Evolutionary conservation across 2,797 vertebrate species (phyloP).

Genomic region (Leucoraja ocellata): DNA sequence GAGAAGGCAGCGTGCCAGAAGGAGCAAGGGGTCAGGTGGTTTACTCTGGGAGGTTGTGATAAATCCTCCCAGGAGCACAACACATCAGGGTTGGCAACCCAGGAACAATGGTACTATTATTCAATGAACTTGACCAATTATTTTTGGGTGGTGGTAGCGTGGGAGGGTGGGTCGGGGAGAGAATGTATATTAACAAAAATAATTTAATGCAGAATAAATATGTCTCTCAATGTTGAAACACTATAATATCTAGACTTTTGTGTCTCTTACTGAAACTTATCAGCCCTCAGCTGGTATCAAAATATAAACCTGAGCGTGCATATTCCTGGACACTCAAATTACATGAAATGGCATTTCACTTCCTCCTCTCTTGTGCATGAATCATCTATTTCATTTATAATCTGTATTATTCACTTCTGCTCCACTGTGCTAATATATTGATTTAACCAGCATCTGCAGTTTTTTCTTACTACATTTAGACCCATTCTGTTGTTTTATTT

Average conservation of each 20-base stretch:
- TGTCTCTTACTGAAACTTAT: neutral
- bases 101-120: neutral
- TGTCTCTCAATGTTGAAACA: neutral
- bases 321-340: neutral
- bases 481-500: too few species aligned
- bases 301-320: neutral
- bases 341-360: neutral
- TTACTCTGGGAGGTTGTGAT: neutral
- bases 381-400: neutral
- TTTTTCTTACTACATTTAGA: too few species aligned
- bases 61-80: neutral
- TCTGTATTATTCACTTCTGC: neutral
- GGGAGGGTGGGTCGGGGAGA: neutral
- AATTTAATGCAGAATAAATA: constrained; percentile 34
- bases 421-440: neutral
- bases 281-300: neutral
- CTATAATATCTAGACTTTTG: neutral
- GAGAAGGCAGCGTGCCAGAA: neutral
- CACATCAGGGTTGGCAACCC: neutral
- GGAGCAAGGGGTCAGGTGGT: too few species aligned
- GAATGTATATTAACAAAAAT: constrained; percentile 31
- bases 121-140: constrained; percentile 1
- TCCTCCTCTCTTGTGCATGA: neutral
- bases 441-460: too few species aligned
- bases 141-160: too few species aligned